These are phyloP conservation scores for Tetramorium parvispinum DNA, from an alignment of 1,140 invertebrate genomes.

Conservation along the genomic window DNA sequence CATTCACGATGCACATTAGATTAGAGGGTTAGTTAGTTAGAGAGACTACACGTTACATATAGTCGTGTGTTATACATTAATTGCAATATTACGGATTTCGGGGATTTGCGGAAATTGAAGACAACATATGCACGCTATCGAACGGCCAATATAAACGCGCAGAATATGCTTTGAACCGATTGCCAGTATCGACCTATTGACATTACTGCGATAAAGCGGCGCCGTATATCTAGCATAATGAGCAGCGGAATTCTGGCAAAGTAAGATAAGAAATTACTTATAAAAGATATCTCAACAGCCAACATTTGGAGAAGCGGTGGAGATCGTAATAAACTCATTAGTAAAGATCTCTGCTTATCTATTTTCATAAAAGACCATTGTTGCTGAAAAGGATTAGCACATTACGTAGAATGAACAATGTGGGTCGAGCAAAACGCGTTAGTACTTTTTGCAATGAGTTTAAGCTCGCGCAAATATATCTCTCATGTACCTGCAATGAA, in stretches of 20 bases:
- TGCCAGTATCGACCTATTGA: constrained; percentile 50
- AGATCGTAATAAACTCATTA: neutral
- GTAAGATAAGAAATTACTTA: neutral
- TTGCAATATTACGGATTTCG: constrained; percentile 40
- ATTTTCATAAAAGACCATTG: neutral
- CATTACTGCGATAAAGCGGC: constrained; percentile 30
- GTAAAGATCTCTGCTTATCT: neutral
- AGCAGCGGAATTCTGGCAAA: neutral
- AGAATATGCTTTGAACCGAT: neutral
- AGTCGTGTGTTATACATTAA: constrained; percentile 23
- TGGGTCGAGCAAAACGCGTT: neutral
- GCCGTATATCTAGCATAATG: neutral
- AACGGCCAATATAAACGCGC: constrained; percentile 19
- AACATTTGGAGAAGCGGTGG: neutral
- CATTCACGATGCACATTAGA: neutral
- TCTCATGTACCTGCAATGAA: neutral
- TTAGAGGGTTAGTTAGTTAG: constrained; percentile 15
- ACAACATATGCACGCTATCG: constrained; percentile 46
- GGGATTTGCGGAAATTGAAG: constrained; percentile 38
- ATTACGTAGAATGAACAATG: neutral
- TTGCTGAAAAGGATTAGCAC: neutral
- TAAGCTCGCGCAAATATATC: neutral
- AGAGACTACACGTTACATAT: neutral
- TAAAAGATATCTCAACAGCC: neutral
- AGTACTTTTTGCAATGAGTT: neutral